A percentile compares a stretch with the other conserved stretches of the same genome.
phyloP scores from a whole-genome alignment of 2,113 vertebrate species.

The Camarhynchus parvulus region DNA sequence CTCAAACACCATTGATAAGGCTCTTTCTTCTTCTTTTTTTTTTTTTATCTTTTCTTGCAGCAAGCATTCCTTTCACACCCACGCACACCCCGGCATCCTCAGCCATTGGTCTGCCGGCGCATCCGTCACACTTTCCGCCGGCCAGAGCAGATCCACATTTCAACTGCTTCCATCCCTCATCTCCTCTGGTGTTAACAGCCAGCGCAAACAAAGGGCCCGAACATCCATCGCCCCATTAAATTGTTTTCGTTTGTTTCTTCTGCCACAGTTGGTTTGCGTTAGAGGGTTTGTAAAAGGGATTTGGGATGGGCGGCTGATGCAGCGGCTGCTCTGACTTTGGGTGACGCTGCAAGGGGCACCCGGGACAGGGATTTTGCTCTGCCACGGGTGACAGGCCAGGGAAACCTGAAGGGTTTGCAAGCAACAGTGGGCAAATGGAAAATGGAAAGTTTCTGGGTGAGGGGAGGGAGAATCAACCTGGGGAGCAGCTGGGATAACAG shows the following conservation, averaged over 20 bases:
- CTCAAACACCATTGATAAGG: background rate
- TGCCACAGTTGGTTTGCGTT: constrained; percentile 11
- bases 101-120: background rate
- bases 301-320: background rate
- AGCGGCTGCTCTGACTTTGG: background rate
- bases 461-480: background rate
- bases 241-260: background rate
- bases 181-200: constrained; percentile 45
- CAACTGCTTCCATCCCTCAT: constrained; percentile 2
- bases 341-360: background rate
- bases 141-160: constrained; percentile 41
- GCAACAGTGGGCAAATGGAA: background rate
- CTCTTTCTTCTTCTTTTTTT: background rate
- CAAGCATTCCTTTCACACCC: constrained; percentile 48
- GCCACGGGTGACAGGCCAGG: background rate
- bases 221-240: background rate
- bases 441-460: background rate
- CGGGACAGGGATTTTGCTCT: background rate
- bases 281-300: background rate
- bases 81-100: constrained; percentile 18
- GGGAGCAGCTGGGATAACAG: background rate
- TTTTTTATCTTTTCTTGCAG: background rate
- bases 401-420: background rate
- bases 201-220: constrained; percentile 24
- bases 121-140: constrained; percentile 43